Percentiles rank a stretch among this genome's conserved stretches.
Conservation (phyloP, 2,113 vertebrate species). For the Alces alces region DNA sequence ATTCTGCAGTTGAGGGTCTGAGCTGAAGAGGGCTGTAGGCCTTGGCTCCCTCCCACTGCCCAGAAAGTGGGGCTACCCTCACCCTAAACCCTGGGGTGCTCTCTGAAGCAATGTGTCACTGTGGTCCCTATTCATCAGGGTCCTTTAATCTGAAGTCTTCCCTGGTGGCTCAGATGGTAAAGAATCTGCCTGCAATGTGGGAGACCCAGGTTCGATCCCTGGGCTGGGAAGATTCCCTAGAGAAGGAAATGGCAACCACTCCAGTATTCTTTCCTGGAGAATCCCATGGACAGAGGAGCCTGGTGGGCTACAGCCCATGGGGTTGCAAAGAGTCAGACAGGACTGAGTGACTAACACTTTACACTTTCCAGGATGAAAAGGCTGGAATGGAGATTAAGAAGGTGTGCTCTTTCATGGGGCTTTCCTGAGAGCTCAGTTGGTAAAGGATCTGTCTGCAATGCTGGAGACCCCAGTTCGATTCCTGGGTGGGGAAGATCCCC, state of each 20-base stretch:
- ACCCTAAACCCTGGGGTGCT: neutral
- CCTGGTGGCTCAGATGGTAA: neutral
- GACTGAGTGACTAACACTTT: neutral
- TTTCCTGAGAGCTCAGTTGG: neutral
- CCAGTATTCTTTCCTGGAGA: neutral
- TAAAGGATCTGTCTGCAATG: neutral
- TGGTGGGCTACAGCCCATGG: neutral
- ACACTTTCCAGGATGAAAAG: neutral
- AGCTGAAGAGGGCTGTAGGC: neutral
- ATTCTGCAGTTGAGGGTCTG: neutral
- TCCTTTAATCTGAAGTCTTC: neutral
- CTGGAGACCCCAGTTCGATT: neutral
- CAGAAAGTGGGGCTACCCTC: neutral
- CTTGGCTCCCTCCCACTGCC: neutral
- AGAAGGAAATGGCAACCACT: neutral
- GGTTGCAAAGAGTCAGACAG: neutral
- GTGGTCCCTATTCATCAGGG: rapidly evolving
- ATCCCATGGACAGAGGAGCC: neutral
- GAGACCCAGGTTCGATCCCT: neutral
- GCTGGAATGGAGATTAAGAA: neutral
- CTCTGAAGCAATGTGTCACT: neutral
- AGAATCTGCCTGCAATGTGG: neutral
- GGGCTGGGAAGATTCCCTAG: neutral
- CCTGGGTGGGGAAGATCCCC: neutral
- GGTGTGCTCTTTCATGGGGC: neutral